Evolutionary conservation across 1,140 invertebrate species (phyloP), one percentile per base, ranked within the genome.

Genomic region (Conus betulinus): DNA sequence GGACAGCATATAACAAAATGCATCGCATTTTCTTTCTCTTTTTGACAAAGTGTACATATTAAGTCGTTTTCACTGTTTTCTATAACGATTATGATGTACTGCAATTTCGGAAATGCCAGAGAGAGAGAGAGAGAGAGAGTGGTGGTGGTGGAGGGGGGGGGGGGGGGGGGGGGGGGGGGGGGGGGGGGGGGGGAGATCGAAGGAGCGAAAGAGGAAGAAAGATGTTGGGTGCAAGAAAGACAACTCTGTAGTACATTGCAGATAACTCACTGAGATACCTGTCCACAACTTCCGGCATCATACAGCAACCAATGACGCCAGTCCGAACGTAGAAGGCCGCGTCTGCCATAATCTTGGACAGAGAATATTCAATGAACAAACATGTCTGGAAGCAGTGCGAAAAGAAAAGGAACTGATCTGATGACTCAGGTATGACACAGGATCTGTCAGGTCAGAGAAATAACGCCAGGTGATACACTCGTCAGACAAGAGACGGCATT

Each of bases 401-500:
- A 90, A 88, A 89, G 93, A 84, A 93, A 93, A 90, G 93, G 93
- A 20, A 91, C 92, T 25, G 91, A 88, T 13, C 84, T 93, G 52
- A 93, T 92, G 90, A 92, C 92, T 82, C 93, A 93, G 91, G 93
- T 93, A 78, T 85, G 63, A 60, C 71, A 84, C 39, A 53, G 20
- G n/a, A 79, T 79, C 51, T 25, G 25, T 79, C 51, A 79, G 15
- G 15, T 39, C 15, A 25, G 76, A 13, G 13, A 79, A 51, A 39
- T n/a, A n/a, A 51, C 25, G 13, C 39, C 39, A 39, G 39, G 39
- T 39, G 39, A 39, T 39, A 39, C 39, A 39, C 39, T 39, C 39
- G 39, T 39, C 39, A 39, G 39, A 39, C 39, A 39, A 39, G 39
- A 39, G 39, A 39, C 39, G 39, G 39, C 39, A 39, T 3, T 39